phyloP scores from a whole-genome alignment of 2,113 vertebrate genomes.

The Hyperopisus bebe region DNA sequence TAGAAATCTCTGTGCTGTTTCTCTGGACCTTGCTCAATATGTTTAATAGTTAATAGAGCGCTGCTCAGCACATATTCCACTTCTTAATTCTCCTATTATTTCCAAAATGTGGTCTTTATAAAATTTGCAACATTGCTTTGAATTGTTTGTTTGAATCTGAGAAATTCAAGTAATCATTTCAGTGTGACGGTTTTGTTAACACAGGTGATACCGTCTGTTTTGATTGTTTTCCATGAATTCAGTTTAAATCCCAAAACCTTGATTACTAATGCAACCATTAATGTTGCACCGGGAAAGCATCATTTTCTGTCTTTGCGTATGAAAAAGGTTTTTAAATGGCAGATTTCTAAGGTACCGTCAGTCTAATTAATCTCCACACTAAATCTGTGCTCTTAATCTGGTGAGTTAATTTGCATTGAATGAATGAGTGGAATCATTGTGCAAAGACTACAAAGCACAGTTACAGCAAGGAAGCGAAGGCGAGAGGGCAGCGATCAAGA shows the following conservation, averaged over 20 bases:
- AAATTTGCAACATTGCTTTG: background rate
- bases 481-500: background rate
- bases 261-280: background rate
- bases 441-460: background rate
- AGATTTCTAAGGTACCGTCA: background rate
- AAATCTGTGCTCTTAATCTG: background rate
- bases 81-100: background rate
- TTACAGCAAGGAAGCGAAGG: background rate
- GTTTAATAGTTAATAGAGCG: background rate
- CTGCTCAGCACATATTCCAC: background rate
- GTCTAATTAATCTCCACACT: constrained; percentile 1
- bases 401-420: background rate
- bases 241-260: background rate
- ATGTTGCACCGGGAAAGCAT: background rate
- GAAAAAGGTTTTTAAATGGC: background rate
- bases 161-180: background rate
- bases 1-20: background rate
- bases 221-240: background rate
- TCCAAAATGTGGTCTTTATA: background rate
- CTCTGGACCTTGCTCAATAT: background rate
- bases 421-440: background rate
- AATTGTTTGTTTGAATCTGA: background rate
- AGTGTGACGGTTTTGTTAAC: background rate
- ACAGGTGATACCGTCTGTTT: background rate
- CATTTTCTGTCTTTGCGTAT: background rate